phyloP scores from a whole-genome alignment of 2,797 vertebrate genomes.

The Denticeps clupeoides region DNA sequence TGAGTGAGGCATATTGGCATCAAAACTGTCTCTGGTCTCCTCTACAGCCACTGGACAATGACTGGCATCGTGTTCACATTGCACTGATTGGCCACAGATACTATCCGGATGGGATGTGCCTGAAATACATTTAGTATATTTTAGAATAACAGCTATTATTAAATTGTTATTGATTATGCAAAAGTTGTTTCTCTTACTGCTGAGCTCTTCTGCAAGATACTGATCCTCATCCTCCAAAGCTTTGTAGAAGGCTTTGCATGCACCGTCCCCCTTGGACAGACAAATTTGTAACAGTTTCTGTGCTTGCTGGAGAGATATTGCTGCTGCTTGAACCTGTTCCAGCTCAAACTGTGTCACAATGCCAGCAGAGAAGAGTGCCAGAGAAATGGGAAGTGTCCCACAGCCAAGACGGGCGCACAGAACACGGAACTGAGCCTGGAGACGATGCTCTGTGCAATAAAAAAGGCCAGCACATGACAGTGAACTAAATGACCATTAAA shows the following conservation, averaged over 20 bases:
- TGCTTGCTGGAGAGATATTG: constrained; percentile 30
- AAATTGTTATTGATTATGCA: background rate
- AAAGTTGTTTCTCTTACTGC: constrained; percentile 10
- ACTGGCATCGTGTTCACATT: background rate
- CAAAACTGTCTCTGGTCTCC: constrained; percentile 16
- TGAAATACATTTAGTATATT: constrained; percentile 12
- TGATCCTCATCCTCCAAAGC: constrained; percentile 32
- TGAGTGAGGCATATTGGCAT: constrained; percentile 12
- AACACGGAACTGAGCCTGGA: constrained; percentile 25
- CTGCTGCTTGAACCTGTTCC: constrained; percentile 32
- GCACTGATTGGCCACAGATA: constrained; percentile 2
- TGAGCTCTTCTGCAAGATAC: constrained; percentile 32
- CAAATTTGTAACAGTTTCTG: constrained; percentile 33
- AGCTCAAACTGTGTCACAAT: constrained; percentile 38
- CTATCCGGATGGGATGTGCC: constrained; percentile 14
- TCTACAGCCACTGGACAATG: constrained; percentile 22
- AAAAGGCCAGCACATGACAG: background rate
- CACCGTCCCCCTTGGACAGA: constrained; percentile 37
- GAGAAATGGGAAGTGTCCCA: constrained; percentile 32
- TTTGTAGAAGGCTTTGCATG: constrained; percentile 35
- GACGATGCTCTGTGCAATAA: constrained; percentile 24
- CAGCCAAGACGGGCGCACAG: constrained; percentile 34
- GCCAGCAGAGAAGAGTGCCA: constrained; percentile 33
- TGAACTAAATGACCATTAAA: background rate
- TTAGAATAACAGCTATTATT: no score